These are phyloP conservation scores for Steinernema carpocapsae DNA, from an alignment of 2,888 invertebrate genomes.

Conservation along the genomic window DNA sequence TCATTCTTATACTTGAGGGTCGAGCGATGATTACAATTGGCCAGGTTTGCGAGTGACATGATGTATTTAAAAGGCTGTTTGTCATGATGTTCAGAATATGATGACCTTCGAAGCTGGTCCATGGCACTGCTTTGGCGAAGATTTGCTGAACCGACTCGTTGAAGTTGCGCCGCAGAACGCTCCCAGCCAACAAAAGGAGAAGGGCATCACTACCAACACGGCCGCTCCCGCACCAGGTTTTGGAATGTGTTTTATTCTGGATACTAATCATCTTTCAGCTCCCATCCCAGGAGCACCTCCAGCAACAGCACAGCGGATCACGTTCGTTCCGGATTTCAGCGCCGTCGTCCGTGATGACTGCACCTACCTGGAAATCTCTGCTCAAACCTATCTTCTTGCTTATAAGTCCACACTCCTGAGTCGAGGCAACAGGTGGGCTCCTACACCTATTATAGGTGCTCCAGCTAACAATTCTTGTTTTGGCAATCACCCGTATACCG, in stretches of 20 bases:
- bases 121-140: conserved; percentile 88
- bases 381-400: conserved; percentile 58
- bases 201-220: too few species aligned
- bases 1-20: conserved; percentile 89
- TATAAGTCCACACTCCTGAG: conserved; percentile 55
- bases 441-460: background rate
- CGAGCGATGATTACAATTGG: conserved; percentile 89
- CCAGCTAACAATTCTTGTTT: conserved; percentile 35
- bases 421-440: conserved; percentile 37
- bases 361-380: conserved; percentile 62
- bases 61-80: too few species aligned
- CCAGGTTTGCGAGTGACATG: too few species aligned
- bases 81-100: too few species aligned
- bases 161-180: background rate
- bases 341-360: conserved; percentile 61
- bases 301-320: too few species aligned
- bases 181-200: background rate
- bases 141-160: conserved; percentile 48
- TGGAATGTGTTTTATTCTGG: background rate
- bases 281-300: background rate
- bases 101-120: conserved; percentile 89
- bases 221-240: too few species aligned
- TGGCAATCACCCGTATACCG: conserved; percentile 13
- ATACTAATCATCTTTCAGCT: too few species aligned
- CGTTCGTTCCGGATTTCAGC: conserved; percentile 65